Conservation (phyloP, 2,888 invertebrate species). For the Abscondita cerata region DNA sequence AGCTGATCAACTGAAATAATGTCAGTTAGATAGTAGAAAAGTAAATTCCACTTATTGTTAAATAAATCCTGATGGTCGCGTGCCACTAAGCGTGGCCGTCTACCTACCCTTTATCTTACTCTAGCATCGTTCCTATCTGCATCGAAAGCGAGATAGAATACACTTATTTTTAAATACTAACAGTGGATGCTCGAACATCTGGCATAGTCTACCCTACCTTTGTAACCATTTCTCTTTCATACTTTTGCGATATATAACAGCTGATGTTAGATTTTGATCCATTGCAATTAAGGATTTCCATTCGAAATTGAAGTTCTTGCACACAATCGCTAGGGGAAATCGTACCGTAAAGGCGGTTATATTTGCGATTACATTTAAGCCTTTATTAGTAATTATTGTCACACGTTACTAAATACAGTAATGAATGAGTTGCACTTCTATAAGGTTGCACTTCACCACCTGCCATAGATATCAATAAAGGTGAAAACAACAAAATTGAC, state of each 20-base stretch:
- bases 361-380: too few relatives aligned
- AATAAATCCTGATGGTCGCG: slow-evolving; percentile 57
- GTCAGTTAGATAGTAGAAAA: slow-evolving; percentile 55
- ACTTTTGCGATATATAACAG: slow-evolving; percentile 1
- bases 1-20: slow-evolving; percentile 30
- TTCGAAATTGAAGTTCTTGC: too few relatives aligned
- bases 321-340: too few relatives aligned
- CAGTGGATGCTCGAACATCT: not conserved
- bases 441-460: too few relatives aligned
- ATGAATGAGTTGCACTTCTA: too few relatives aligned
- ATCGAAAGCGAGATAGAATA: not conserved
- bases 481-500: too few relatives aligned
- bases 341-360: too few relatives aligned
- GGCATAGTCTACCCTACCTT: not conserved
- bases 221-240: slow-evolving; percentile 2
- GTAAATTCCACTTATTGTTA: slow-evolving; percentile 57
- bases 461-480: too few relatives aligned
- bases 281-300: not conserved
- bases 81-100: slow-evolving; percentile 55
- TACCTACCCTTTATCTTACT: not conserved
- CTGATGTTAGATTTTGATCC: slow-evolving; percentile 1
- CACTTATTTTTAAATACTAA: not conserved
- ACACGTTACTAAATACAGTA: too few relatives aligned
- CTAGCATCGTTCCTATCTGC: not conserved
- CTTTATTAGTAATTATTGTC: too few relatives aligned